Base-by-base conservation (phyloP, 2,113 vertebrate genomes). In the Dicrurus megarhynchus region DNA sequence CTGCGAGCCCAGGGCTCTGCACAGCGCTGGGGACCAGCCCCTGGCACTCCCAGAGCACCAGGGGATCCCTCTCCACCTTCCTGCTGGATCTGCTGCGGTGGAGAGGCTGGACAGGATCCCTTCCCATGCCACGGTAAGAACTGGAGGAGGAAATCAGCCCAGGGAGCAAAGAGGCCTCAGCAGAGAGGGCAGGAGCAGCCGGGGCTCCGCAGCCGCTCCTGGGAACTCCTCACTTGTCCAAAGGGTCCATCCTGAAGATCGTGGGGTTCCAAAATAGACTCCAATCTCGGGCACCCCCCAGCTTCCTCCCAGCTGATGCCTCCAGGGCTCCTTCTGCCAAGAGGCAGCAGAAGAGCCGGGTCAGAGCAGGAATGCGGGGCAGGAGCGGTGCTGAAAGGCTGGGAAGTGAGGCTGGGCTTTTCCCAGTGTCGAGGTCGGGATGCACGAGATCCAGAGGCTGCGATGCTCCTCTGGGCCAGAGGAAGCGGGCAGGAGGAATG, bases 241-340 rank as follows among this genome's bases (percentile, higher is more conserved):
- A 70, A 90, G 74, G 78, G 50, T 75, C 60, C 47, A 28, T 35
- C 74, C 93, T 60, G 75, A 52, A 75, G 83, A 81, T 27, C 74
- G 89, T 27, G 86, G 79, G 86, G 75, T 35, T 92, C 92, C 89
- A 79, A 88, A 96, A 96, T 92, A 92, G 86, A 44, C 70, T 75
- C 89, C 90, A 85, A 95, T 88, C 89, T 85, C 32, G 9, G 70
- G 69, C 83, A 64, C 60, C 89, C 87, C 65, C 24, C 74, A 92
- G 19, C 50, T 74, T 85, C 89, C 89, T 76, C 81, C 63, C 42
- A 44, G 78, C 69, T 2, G 24, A 81, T 65, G 84, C 60, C 57
- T 67, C 82, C 82, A 50, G 2, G 33, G 91, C 75, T 95, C 84
- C 91, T 88, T 64, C 56, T 79, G 85, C 71, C 82, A 59, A 90